A percentile compares a stretch with the other conserved stretches of the same genome.
Evolutionary conservation across 1,140 invertebrate genomes (phyloP).

Genomic region (Nephotettix cincticeps): DNA sequence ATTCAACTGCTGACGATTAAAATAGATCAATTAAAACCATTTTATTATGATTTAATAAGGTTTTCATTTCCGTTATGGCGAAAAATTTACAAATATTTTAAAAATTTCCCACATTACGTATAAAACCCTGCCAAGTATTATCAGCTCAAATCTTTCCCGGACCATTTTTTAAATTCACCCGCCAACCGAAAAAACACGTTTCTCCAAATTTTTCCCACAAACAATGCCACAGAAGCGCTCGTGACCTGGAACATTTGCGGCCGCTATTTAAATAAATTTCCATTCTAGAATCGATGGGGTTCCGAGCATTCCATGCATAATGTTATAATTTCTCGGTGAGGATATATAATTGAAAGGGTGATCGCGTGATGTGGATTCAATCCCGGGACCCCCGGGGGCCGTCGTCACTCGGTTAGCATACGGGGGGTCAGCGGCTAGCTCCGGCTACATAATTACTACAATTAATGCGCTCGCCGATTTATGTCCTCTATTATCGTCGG

Average conservation of each 20-base stretch:
- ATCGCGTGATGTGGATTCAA: slow-evolving; percentile 8
- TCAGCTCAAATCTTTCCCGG: no score
- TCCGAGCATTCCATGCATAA: slow-evolving; percentile 20
- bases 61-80: no score
- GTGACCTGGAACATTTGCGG: slow-evolving; percentile 14
- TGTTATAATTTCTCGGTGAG: slow-evolving; percentile 3
- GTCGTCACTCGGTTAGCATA: neutral
- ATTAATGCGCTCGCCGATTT: slow-evolving; percentile 19
- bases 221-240: neutral
- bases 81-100: no score
- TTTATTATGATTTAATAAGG: no score
- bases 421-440: neutral
- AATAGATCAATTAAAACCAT: no score
- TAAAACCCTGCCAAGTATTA: no score
- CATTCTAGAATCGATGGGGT: slow-evolving; percentile 13
- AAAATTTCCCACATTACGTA: no score
- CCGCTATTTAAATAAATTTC: slow-evolving; percentile 17
- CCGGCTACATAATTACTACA: slow-evolving; percentile 8
- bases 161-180: no score
- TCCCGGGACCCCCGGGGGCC: neutral
- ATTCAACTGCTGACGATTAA: no score
- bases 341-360: neutral
- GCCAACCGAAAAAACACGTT: no score
- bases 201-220: no score
- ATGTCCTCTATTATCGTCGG: slow-evolving; percentile 6